These are phyloP conservation scores for Campylomormyrus tamandua DNA, from an alignment of 2,113 vertebrate species.

Conservation along the genomic window DNA sequence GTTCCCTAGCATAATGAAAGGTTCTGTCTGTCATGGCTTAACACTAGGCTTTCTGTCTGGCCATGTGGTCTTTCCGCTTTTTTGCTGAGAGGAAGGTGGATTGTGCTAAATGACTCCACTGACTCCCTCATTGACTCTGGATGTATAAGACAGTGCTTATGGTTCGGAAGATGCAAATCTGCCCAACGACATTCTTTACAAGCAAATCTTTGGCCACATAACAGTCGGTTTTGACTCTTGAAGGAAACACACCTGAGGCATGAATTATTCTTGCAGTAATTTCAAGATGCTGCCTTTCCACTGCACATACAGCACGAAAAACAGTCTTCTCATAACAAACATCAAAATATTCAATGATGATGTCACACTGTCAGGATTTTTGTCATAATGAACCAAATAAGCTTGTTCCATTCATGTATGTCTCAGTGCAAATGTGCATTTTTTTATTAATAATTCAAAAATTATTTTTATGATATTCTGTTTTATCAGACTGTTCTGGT, in stretches of 20 bases:
- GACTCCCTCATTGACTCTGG: too few relatives aligned
- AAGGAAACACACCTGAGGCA: background rate
- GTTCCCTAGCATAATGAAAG: background rate
- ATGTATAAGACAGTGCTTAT: too few relatives aligned
- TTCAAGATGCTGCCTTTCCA: background rate
- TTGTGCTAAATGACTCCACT: too few relatives aligned
- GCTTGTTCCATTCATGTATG: background rate
- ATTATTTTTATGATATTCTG: background rate
- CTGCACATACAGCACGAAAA: background rate
- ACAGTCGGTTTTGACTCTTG: background rate
- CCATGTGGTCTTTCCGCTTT: background rate
- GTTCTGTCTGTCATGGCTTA: background rate
- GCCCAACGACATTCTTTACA: background rate
- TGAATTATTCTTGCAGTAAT: background rate
- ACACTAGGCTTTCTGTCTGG: background rate
- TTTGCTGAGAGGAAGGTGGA: too few relatives aligned
- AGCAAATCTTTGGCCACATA: background rate
- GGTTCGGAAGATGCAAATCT: background rate
- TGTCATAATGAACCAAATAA: background rate
- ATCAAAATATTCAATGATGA: background rate
- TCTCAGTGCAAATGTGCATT: background rate
- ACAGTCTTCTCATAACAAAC: background rate
- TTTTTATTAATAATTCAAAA: background rate
- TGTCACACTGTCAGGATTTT: background rate
- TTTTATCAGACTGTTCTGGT: background rate